Evolutionary conservation across 2,888 invertebrate species (phyloP).

Genomic region (Leptopilina drosophilae): DNA sequence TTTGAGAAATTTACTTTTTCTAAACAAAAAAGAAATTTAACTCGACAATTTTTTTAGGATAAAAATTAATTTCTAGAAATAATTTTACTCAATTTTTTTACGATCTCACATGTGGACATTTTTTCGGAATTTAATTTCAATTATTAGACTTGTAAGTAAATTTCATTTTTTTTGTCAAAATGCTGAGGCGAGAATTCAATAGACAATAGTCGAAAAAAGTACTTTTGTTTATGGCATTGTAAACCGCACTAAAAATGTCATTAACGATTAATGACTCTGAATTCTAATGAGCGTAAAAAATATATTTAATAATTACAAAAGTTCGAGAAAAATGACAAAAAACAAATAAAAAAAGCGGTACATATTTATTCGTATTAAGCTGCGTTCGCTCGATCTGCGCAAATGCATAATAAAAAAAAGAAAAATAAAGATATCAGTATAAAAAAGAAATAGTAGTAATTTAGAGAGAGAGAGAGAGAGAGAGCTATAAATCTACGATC

Average conservation of each 20-base stretch:
- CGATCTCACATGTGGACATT: background rate
- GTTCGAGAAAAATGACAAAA: conserved; percentile 33
- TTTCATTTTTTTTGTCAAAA: background rate
- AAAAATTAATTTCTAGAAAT: no score
- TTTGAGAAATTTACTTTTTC: background rate
- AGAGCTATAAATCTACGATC: conserved; percentile 48
- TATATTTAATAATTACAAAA: conserved; percentile 29
- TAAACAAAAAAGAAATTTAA: background rate
- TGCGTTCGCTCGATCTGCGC: conserved; percentile 37
- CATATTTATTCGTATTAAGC: conserved; percentile 32
- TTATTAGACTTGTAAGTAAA: background rate
- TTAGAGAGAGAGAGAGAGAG: conserved; percentile 43
- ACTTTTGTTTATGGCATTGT: conserved; percentile 36
- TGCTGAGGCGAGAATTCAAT: background rate
- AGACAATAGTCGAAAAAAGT: background rate
- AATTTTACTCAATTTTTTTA: background rate
- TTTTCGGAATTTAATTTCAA: background rate
- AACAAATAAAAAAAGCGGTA: conserved; percentile 5
- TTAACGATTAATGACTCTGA: conserved; percentile 6
- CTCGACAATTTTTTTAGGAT: no score
- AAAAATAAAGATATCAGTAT: conserved; percentile 52
- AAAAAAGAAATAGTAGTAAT: conserved; percentile 36
- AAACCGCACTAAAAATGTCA: conserved; percentile 30
- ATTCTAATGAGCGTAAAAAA: conserved; percentile 32
- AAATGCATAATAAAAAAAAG: conserved; percentile 49